These are phyloP conservation scores for Platycercus adscitus DNA, from an alignment of 2,113 vertebrate species.

Conservation along the genomic window DNA sequence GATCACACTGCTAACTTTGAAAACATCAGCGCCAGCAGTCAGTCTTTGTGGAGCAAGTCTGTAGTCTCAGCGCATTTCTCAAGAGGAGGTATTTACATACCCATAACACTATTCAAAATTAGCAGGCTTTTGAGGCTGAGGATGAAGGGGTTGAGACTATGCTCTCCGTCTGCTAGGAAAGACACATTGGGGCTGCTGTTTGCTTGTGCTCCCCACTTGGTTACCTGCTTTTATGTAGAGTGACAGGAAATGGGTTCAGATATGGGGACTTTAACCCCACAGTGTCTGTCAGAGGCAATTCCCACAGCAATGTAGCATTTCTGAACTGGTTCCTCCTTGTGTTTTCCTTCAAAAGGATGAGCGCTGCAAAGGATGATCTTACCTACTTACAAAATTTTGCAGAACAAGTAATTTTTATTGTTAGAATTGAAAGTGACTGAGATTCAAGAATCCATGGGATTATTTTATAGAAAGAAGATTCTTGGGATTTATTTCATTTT, in stretches of 20 bases:
- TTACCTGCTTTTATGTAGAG: background rate
- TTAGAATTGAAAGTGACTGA: background rate
- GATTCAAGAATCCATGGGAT: background rate
- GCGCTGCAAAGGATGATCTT: background rate
- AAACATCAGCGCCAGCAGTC: background rate
- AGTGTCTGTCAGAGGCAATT: background rate
- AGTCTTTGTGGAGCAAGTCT: background rate
- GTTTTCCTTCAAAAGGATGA: background rate
- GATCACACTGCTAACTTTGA: background rate
- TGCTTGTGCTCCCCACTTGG: background rate
- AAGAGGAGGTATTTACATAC: background rate
- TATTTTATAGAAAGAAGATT: background rate
- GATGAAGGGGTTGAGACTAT: background rate
- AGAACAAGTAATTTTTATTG: background rate
- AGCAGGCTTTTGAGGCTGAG: background rate
- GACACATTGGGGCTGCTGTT: background rate
- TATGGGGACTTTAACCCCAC: background rate
- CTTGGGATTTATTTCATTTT: background rate
- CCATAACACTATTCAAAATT: background rate
- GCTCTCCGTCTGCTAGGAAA: background rate
- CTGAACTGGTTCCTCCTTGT: background rate
- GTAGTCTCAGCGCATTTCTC: background rate
- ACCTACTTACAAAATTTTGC: background rate
- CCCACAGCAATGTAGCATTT: rapidly evolving
- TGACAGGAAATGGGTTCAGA: background rate